These are phyloP conservation scores for Psettodes erumei DNA, from an alignment of 2,113 vertebrate genomes.

Conservation along the genomic window DNA sequence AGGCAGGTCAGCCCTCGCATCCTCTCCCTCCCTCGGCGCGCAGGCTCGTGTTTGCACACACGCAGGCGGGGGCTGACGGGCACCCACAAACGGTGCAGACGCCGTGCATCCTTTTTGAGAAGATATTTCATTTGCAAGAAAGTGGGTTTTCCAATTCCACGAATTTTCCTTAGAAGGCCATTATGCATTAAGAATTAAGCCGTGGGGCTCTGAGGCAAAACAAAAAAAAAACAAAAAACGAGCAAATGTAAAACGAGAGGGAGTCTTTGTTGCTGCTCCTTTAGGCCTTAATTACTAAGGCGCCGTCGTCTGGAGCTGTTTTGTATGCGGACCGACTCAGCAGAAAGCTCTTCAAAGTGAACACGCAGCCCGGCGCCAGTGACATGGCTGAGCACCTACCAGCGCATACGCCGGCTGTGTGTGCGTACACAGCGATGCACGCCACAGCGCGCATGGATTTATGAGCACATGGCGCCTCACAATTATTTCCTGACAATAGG, in stretches of 20 bases:
- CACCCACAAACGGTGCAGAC: slow-evolving; percentile 14
- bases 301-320: slow-evolving; percentile 67
- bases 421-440: slow-evolving; percentile 2
- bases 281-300: slow-evolving; percentile 78
- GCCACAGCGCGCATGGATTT: background rate
- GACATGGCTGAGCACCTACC: slow-evolving; percentile 65
- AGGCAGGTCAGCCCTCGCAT: slow-evolving; percentile 52
- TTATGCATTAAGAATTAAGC: slow-evolving; percentile 66
- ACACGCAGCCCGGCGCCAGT: slow-evolving; percentile 56
- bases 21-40: slow-evolving; percentile 27
- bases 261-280: slow-evolving; percentile 70
- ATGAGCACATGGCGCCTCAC: background rate
- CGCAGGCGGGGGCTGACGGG: background rate
- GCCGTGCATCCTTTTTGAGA: slow-evolving; percentile 30
- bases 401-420: slow-evolving; percentile 9
- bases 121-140: slow-evolving; percentile 34
- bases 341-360: slow-evolving; percentile 75
- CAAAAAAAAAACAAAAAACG: too few relatives aligned
- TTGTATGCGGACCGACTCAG: slow-evolving; percentile 71
- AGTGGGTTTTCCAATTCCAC: slow-evolving; percentile 36
- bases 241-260: slow-evolving; percentile 67
- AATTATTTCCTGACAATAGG: slow-evolving; percentile 24
- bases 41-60: slow-evolving; percentile 17
- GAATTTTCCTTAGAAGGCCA: slow-evolving; percentile 52
- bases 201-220: slow-evolving; percentile 39